A percentile compares a stretch with the other conserved stretches of the same genome.
These are phyloP conservation scores for Talpa occidentalis DNA, from an alignment of 2,113 vertebrate genomes.

Conservation along the genomic window DNA sequence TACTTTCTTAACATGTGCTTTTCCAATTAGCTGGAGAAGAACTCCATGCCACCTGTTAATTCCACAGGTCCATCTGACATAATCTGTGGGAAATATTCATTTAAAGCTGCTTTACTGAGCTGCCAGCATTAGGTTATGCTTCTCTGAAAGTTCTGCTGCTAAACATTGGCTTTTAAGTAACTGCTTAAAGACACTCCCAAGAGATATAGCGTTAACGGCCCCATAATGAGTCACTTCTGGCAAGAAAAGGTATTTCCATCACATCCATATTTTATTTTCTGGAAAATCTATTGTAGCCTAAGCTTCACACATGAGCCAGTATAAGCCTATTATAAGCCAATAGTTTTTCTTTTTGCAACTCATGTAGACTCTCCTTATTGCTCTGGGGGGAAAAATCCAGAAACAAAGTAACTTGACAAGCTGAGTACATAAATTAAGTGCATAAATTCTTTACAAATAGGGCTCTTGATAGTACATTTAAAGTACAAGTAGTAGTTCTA, in stretches of 20 bases:
- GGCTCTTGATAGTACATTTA: conserved; percentile 59
- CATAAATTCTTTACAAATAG: conserved; percentile 75
- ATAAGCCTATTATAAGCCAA: conserved; percentile 30
- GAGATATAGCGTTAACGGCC: conserved; percentile 36
- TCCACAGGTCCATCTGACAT: background rate
- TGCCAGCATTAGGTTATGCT: background rate
- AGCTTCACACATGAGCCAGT: conserved; percentile 22
- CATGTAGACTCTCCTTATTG: conserved; percentile 9
- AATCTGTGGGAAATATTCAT: background rate
- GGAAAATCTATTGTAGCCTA: conserved; percentile 55
- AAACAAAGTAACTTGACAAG: conserved; percentile 69
- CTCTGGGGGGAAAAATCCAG: background rate
- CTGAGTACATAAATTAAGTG: conserved; percentile 77
- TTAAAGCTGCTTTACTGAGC: background rate
- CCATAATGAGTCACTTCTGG: conserved; percentile 37
- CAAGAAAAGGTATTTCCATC: conserved; percentile 49
- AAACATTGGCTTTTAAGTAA: conserved; percentile 32
- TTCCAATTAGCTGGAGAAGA: conserved; percentile 18
- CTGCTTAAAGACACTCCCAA: conserved; percentile 49
- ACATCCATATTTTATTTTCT: conserved; percentile 62
- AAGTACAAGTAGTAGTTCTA: conserved; percentile 65
- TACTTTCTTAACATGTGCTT: background rate
- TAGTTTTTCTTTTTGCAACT: conserved; percentile 56
- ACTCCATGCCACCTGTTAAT: background rate
- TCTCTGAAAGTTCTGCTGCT: conserved; percentile 37